Evolutionary conservation across 2,797 vertebrate species (phyloP), one percentile per base, ranked within the genome.

Genomic region (Sarcophilus harrisii): DNA sequence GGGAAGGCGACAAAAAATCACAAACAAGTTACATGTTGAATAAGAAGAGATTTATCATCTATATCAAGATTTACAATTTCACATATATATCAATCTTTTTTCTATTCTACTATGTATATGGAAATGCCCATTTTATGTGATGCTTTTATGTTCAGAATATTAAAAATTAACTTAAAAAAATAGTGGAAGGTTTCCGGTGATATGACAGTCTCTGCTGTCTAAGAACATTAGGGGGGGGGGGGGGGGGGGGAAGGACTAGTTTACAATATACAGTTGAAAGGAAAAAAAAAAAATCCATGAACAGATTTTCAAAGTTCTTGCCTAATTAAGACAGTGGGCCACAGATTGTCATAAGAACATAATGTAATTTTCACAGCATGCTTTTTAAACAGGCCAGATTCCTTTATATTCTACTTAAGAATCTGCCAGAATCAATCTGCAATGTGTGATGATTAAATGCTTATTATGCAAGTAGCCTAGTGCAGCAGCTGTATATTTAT

Each of bases 351-450:
- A 45, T 49, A 87, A 87, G 73, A 87, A 87, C 73, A 87, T 87
- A 87, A 87, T 27, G 73, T 45, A 87, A 87, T 87, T 87, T 87
- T 87, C 73, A 87, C 73, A 87, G 73, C 38, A 87, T 87, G 73
- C 24, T 87, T 87, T 27, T 87, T 45, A 87, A 45, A 45, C 38
- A 49, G 73, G 38, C 73, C 73, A 45, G 21, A 87, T 49, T 87
- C 38, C 2, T 3, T 49, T 49, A 49, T 87, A 45, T 87, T 9
- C 38, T 87, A 49, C 38, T 24, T 24, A 87, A 87, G 21, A 87
- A 87, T 87, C 73, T 87, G 38, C 73, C 73, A 87, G 21, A 73
- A 73, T 45, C 73, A 87, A 3, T 87, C 38, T 27, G 45, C 21
- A 24, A 27, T 11, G 45, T 11, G 38, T 87, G 38, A 87, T 24